Base-by-base conservation (phyloP, 1,140 invertebrate species). In the Drosophila orosa region DNA sequence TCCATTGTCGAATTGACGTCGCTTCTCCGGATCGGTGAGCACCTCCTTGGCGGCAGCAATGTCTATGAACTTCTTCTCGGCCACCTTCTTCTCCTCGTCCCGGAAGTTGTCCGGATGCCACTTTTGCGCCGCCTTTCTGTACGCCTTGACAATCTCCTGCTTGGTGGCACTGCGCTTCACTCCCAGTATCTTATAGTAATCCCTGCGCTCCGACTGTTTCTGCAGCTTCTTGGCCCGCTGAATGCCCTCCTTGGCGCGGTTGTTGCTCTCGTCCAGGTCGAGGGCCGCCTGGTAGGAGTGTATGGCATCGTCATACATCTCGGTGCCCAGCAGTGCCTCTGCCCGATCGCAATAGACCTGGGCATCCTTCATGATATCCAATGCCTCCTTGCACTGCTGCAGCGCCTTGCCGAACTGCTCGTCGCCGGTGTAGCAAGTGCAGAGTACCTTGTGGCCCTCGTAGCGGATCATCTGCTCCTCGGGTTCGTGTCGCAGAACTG, bases 41-140 rank as follows among this genome's bases (percentile, higher is more conserved):
- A 96, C 99, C 94, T 99, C 99, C 93, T 99, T 99, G 19, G 99
- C 99, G 42, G 98, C 97, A 13, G 99, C 99, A 85, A 99, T 98
- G 92, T 99, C 98, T 69, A 99, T 99, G 90, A 99, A 99, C 92
- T 97, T 99, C 92, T 99, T 99, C 92, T 99, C 97, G 0, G 99
- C 99, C 31, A 95, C 93, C 91, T 98, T 98, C 93, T 99, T 99
- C 79, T 98, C 97, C 55, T 98, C 96, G 7, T 95, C 96, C 75
- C 96, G 95, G 92, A 96, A 99, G 93, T 98, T 98, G 92, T 99
- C 99, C 0, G 99, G 99, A 94, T 99, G 99, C 98, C 98, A 99
- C 92, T 99, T 97, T 92, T 98, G 97, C 15, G 99, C 99, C 56
- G 98, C 95, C 94, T 99, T 99, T 74, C 98, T 95, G 92, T 99